phyloP scores from a whole-genome alignment of 2,888 invertebrate genomes.

The Andrena flavipes region DNA sequence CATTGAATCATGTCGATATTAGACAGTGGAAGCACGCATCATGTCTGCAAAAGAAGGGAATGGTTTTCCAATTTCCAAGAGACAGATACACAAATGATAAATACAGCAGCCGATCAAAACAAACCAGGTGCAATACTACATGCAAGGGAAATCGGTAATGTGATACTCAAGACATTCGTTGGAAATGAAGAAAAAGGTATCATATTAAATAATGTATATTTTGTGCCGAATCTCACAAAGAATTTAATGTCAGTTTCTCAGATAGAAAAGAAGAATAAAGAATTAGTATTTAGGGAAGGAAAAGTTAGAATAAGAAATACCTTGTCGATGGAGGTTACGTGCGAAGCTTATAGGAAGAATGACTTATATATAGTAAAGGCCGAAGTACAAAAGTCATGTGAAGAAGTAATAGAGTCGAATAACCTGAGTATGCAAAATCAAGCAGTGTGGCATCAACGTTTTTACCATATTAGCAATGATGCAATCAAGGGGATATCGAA shows the following conservation, averaged over 20 bases:
- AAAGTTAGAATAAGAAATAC: slow-evolving; percentile 18
- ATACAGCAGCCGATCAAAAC: slow-evolving; percentile 22
- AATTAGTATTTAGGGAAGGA: slow-evolving; percentile 2
- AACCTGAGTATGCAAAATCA: no score
- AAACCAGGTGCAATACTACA: slow-evolving; percentile 15
- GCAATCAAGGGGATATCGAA: no score
- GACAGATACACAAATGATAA: not conserved
- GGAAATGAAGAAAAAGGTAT: not conserved
- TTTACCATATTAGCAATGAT: no score
- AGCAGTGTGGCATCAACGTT: no score
- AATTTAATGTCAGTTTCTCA: not conserved
- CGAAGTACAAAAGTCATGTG: no score
- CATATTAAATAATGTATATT: slow-evolving; percentile 15
- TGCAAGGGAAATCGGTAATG: not conserved
- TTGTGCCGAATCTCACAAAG: slow-evolving; percentile 10
- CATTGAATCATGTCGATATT: slow-evolving; percentile 3
- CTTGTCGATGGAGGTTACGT: not conserved
- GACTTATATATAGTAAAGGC: not conserved
- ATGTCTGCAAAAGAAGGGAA: slow-evolving; percentile 16
- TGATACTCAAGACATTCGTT: not conserved
- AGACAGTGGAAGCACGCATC: slow-evolving; percentile 24
- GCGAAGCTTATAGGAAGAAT: slow-evolving; percentile 20
- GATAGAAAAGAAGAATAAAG: slow-evolving; percentile 22
- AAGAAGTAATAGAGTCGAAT: no score
- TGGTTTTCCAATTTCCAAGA: slow-evolving; percentile 12